phyloP scores from a whole-genome alignment of 2,888 invertebrate species.

The Melanotus villosus region DNA sequence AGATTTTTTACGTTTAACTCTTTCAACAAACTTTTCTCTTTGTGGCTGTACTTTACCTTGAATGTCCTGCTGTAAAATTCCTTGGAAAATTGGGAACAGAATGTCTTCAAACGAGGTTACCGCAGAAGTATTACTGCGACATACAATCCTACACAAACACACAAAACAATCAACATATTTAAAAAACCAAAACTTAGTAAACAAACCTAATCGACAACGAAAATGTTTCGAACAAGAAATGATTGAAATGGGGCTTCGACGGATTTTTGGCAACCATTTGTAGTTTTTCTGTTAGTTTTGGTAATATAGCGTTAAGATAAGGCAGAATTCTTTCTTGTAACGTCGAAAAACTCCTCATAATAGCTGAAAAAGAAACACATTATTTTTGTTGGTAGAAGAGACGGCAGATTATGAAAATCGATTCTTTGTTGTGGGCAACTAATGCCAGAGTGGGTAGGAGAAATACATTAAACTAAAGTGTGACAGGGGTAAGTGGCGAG shows the following conservation, averaged over 20 bases:
- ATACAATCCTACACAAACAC: conserved; percentile 90
- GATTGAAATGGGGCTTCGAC: conserved; percentile 97
- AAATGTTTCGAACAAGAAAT: conserved; percentile 96
- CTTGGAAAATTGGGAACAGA: conserved; percentile 95
- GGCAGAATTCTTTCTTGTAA: conserved; percentile 87
- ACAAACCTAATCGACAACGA: conserved; percentile 88
- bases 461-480: no score
- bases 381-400: conserved; percentile 20
- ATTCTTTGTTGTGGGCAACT: no score
- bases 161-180: no score
- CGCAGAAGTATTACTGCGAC: conserved; percentile 83
- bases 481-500: no score
- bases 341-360: conserved; percentile 90
- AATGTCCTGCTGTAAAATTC: conserved; percentile 93
- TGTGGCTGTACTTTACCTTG: conserved; percentile 80
- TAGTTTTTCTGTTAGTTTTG: conserved; percentile 88
- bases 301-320: conserved; percentile 84
- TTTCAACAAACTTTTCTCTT: no score
- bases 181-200: neutral
- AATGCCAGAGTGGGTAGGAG: no score
- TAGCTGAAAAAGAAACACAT: conserved; percentile 72
- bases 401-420: no score
- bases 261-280: conserved; percentile 91
- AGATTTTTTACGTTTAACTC: no score
- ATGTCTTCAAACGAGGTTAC: conserved; percentile 92